Base-by-base conservation (phyloP, 2,888 invertebrate genomes). In the Scrobipalpa costella region DNA sequence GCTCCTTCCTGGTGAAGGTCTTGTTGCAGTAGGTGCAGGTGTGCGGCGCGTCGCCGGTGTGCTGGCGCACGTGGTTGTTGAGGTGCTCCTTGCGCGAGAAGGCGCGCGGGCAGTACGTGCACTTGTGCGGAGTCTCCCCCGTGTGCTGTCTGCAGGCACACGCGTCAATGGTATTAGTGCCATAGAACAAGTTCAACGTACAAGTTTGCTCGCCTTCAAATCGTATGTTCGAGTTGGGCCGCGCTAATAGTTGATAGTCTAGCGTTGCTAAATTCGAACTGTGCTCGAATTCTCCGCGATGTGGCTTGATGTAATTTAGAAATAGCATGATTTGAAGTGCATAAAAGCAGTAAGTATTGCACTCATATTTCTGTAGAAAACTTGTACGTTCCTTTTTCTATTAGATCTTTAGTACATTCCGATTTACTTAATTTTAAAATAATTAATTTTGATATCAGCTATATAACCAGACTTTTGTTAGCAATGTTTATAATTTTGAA, bases 81-180 rank as follows among this genome's bases (percentile, higher is more conserved):
- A 96, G 96, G 82, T 97, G 96, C 87, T 96, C 96, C 92, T 96
- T 96, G 79, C 96, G 93, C 73, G 96, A 95, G 90, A 91, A 92
- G 73, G 88, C 85, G 73, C 90, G 88, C 77, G 89, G 81, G 75
- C 92, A 90, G 80, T 69, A 86, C 90, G 95, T 94, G 84, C 95
- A 95, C 85, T 95, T 93, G 88, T 95, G 95, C 76, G 95, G 95
- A 75, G 95, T 95, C 92, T 95, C 95, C 76, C 95, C 96, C 76
- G 95, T 96, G 85, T 96, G 96, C 88, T 95, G 95, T 87, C 95
- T 92, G 88, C 86, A 40, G 38, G 40, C 38, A 38, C 38, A 38
- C 9, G 52, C 27, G 19, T 33, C 33, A 55, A 27, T 15, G 50
- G 19, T 55, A n/a, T 21, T 8, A 11, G 21, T 52, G 44, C 27